Percentiles rank a stretch among this genome's conserved stretches.
Conservation (phyloP, 2,888 invertebrate species). For the Agonopterix subpropinquella region DNA sequence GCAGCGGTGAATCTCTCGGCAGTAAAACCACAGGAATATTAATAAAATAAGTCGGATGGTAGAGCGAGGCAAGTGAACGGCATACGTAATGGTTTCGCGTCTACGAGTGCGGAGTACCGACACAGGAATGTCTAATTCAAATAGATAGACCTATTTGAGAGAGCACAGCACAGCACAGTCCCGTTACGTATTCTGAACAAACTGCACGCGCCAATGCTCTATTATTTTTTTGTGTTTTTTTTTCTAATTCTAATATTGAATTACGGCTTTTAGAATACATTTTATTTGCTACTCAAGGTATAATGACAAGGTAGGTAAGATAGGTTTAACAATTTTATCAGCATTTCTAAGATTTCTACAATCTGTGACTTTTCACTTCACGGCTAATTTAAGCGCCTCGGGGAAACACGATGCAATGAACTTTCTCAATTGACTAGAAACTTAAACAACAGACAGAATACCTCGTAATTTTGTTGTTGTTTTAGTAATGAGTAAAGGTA, state of each 20-base stretch:
- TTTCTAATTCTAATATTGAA: too few relatives aligned
- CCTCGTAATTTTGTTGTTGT: background rate
- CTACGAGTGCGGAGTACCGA: constrained; percentile 14
- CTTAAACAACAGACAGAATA: constrained; percentile 12
- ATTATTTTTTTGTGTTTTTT: too few relatives aligned
- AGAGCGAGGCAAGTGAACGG: constrained; percentile 19
- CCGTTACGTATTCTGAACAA: constrained; percentile 30
- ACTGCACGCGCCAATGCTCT: background rate
- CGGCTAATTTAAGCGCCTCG: constrained; percentile 36
- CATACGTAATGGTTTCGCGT: constrained; percentile 29
- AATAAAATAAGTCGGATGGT: constrained; percentile 23
- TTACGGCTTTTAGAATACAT: too few relatives aligned
- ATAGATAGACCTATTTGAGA: constrained; percentile 34
- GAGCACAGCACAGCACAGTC: constrained; percentile 22
- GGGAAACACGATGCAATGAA: constrained; percentile 27
- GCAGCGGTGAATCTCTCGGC: constrained; percentile 1
- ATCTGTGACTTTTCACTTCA: constrained; percentile 34
- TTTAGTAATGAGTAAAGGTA: too few relatives aligned
- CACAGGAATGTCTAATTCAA: constrained; percentile 44
- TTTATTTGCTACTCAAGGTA: too few relatives aligned
- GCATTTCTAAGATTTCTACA: constrained; percentile 3
- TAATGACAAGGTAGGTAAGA: too few relatives aligned
- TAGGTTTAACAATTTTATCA: background rate
- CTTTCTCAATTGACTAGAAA: constrained; percentile 36
- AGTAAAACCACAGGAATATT: constrained; percentile 22